These are phyloP conservation scores for Caenorhabditis angaria DNA, from an alignment of 2,888 invertebrate genomes.

Conservation along the genomic window DNA sequence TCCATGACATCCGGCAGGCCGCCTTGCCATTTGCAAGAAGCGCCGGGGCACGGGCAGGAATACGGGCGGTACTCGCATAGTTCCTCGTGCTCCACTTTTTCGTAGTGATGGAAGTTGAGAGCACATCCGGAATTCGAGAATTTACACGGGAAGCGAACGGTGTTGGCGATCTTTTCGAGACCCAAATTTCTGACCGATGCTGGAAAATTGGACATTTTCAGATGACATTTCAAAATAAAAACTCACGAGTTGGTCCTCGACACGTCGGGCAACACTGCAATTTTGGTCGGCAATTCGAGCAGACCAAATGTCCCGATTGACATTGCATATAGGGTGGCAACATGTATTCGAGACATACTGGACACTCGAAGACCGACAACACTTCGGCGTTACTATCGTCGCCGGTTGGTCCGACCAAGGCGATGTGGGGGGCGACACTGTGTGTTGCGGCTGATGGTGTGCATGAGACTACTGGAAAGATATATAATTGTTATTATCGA, in stretches of 20 bases:
- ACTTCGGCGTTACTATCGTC: slow-evolving; percentile 57
- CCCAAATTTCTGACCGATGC: slow-evolving; percentile 96
- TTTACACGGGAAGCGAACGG: slow-evolving; percentile 98
- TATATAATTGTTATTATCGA: too few species aligned
- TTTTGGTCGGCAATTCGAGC: slow-evolving; percentile 95
- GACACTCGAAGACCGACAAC: slow-evolving; percentile 75
- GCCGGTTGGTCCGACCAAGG: slow-evolving; percentile 37
- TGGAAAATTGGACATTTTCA: slow-evolving; percentile 65
- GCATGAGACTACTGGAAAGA: slow-evolving; percentile 8
- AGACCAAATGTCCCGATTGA: slow-evolving; percentile 88
- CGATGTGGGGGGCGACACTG: slow-evolving; percentile 45
- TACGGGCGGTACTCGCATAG: slow-evolving; percentile 97
- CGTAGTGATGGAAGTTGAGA: slow-evolving; percentile 77
- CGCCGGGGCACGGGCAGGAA: slow-evolving; percentile 98
- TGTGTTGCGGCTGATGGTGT: slow-evolving; percentile 25
- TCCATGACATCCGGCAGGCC: slow-evolving; percentile 97
- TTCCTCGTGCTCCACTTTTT: slow-evolving; percentile 98
- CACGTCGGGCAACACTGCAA: slow-evolving; percentile 97
- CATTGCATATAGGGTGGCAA: slow-evolving; percentile 98
- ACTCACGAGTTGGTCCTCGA: slow-evolving; percentile 84
- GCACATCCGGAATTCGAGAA: slow-evolving; percentile 94
- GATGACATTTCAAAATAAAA: slow-evolving; percentile 5
- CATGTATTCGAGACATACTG: slow-evolving; percentile 98
- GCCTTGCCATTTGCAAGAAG: slow-evolving; percentile 99
- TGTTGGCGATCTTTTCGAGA: slow-evolving; percentile 98